These are phyloP conservation scores for Autographa pulchrina DNA, from an alignment of 2,888 invertebrate species.

Conservation along the genomic window DNA sequence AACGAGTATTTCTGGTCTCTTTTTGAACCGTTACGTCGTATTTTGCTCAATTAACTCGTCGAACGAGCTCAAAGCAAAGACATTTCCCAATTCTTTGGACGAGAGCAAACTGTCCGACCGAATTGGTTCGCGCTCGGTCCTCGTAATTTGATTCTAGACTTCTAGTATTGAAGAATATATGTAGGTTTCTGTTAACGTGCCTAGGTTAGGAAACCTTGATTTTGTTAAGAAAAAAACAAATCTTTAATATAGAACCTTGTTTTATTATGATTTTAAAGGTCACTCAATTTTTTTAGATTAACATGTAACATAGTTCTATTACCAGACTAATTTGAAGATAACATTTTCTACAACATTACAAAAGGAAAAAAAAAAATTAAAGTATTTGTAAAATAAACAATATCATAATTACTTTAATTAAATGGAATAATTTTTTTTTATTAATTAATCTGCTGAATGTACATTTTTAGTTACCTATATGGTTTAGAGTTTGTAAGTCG, in stretches of 20 bases:
- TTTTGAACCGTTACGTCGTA: neutral
- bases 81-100: conserved; percentile 1
- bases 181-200: neutral
- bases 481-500: too few species aligned
- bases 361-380: too few species aligned
- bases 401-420: too few species aligned
- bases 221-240: neutral
- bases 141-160: neutral
- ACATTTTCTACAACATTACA: too few species aligned
- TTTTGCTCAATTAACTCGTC: conserved; percentile 17
- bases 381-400: too few species aligned
- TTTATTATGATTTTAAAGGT: neutral
- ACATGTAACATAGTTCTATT: too few species aligned
- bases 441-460: too few species aligned
- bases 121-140: neutral
- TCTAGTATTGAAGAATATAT: neutral
- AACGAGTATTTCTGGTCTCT: neutral
- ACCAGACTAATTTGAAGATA: too few species aligned
- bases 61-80: conserved; percentile 11
- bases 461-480: too few species aligned
- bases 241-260: too few species aligned
- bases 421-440: too few species aligned
- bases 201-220: neutral
- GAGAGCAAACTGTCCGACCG: neutral
- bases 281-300: neutral